These are phyloP conservation scores for Sebastes wilsoni DNA, from an alignment of 2,797 vertebrate species.

Conservation along the genomic window DNA sequence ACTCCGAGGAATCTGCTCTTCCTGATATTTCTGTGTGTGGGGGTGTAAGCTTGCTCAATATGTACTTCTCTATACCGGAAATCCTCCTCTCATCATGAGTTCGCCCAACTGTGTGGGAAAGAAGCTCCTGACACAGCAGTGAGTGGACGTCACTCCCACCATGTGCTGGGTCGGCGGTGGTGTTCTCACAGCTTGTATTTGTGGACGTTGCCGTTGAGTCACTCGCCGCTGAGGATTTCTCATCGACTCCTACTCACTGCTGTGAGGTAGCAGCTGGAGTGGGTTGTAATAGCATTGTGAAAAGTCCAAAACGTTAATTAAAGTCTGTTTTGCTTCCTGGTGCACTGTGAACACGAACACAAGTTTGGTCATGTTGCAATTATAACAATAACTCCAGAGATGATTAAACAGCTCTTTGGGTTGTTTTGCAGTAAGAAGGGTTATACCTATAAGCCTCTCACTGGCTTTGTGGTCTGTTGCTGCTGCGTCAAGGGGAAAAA, in stretches of 20 bases:
- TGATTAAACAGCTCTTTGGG: constrained; percentile 7
- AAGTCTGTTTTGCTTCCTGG: background rate
- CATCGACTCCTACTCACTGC: constrained; percentile 33
- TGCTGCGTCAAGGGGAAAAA: background rate
- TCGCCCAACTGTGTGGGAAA: constrained; percentile 52
- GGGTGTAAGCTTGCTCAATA: constrained; percentile 25
- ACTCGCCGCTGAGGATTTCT: constrained; percentile 18
- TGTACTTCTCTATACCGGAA: constrained; percentile 44
- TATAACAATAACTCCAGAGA: constrained; percentile 11
- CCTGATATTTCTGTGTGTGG: constrained; percentile 35
- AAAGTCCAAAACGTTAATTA: constrained; percentile 25
- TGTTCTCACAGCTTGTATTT: constrained; percentile 59
- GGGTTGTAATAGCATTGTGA: constrained; percentile 6
- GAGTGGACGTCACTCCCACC: constrained; percentile 43
- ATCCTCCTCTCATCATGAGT: constrained; percentile 19
- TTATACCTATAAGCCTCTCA: constrained; percentile 13
- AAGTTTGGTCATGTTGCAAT: constrained; percentile 35
- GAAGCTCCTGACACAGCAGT: constrained; percentile 53
- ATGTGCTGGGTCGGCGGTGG: constrained; percentile 36
- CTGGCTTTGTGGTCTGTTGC: background rate
- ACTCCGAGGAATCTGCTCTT: constrained; percentile 42
- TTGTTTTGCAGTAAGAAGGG: background rate
- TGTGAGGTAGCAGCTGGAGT: constrained; percentile 12
- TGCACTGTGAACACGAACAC: background rate
- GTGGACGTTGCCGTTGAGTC: constrained; percentile 39